Evolutionary conservation across 2,888 invertebrate species (phyloP).

Genomic region (Drosophila imparisetae): DNA sequence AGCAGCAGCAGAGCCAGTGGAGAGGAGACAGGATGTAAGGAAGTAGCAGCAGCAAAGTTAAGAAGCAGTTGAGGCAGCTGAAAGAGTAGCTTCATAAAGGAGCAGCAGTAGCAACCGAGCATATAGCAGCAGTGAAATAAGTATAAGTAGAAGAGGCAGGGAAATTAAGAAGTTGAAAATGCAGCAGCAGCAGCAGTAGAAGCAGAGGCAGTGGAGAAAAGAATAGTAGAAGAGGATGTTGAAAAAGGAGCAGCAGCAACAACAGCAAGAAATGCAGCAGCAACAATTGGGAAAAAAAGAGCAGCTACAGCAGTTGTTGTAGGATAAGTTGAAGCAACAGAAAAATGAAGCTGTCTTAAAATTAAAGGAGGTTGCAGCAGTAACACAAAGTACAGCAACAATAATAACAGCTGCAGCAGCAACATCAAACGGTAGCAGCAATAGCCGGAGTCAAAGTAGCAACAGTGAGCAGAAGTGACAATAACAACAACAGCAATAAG

Average conservation of each 20-base stretch:
- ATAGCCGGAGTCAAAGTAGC: background rate
- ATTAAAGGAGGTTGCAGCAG: background rate
- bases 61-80: background rate
- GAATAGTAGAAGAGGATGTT: no score
- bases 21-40: background rate
- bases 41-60: slow-evolving; percentile 2
- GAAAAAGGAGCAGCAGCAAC: background rate
- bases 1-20: slow-evolving; percentile 11
- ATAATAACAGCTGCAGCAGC: background rate
- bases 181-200: slow-evolving; percentile 8
- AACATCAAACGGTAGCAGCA: background rate
- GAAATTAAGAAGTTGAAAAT: background rate
- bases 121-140: background rate
- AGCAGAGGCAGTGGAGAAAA: background rate
- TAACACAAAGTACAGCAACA: background rate
- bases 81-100: background rate
- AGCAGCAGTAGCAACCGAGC: background rate
- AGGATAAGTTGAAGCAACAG: background rate
- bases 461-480: background rate
- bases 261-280: background rate
- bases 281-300: background rate
- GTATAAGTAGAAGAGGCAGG: background rate
- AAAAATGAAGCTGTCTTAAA: background rate
- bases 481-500: background rate
- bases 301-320: background rate